A percentile compares a stretch with the other conserved stretches of the same genome.
These are phyloP conservation scores for Ctenodactylus gundi DNA, from an alignment of 2,113 vertebrate species.

Conservation along the genomic window DNA sequence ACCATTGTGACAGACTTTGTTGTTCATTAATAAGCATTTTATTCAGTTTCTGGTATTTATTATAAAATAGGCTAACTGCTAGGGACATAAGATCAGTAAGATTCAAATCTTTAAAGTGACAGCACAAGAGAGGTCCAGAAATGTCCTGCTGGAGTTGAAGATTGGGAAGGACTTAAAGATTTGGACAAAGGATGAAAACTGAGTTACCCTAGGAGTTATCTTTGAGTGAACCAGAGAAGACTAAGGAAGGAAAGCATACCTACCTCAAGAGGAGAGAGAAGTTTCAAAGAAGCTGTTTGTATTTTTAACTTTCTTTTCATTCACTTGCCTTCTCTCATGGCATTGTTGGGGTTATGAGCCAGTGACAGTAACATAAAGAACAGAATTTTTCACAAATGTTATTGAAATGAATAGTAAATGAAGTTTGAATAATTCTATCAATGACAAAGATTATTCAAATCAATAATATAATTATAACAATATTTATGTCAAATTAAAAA, in stretches of 20 bases:
- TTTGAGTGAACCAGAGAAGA: neutral
- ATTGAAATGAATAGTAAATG: neutral
- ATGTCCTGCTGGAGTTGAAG: neutral
- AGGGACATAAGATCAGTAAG: neutral
- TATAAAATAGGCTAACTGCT: neutral
- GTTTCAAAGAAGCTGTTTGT: neutral
- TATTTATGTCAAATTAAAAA: neutral
- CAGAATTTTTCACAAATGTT: neutral
- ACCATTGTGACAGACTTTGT: neutral
- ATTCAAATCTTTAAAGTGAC: neutral
- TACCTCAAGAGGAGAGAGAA: neutral
- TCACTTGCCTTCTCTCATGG: neutral
- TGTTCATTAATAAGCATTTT: neutral
- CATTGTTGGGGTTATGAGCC: neutral
- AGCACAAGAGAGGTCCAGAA: neutral
- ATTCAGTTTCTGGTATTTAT: neutral
- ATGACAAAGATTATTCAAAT: neutral
- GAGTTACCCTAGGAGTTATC: neutral
- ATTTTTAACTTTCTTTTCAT: too few species aligned
- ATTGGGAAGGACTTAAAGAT: neutral
- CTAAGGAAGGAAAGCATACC: neutral
- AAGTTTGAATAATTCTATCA: neutral
- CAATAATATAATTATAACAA: neutral
- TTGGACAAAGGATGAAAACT: neutral
- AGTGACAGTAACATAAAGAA: neutral